Percentiles rank a stretch among this genome's conserved stretches.
Evolutionary conservation across 2,888 invertebrate genomes (phyloP).

Genomic region (Andrena bucephala): DNA sequence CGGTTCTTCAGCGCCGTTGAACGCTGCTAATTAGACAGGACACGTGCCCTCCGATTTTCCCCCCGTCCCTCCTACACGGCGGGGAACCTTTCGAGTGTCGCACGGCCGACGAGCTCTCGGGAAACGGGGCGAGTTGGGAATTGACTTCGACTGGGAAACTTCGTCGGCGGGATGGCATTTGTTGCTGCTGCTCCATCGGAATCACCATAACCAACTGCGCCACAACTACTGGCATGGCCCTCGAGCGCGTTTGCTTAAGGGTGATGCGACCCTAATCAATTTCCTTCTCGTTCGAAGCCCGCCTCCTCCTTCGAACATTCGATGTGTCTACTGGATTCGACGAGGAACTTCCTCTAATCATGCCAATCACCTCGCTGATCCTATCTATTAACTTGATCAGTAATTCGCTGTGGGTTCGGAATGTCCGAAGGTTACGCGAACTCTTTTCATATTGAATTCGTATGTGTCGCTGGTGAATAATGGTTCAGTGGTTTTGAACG

Average conservation of each 20-base stretch:
- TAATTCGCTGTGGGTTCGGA: not conserved
- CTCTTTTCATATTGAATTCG: not conserved
- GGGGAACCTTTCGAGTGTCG: not conserved
- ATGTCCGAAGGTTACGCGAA: not conserved
- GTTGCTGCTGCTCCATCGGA: slow-evolving; percentile 56
- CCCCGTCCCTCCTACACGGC: not conserved
- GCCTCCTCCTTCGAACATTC: slow-evolving; percentile 14
- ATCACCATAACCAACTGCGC: slow-evolving; percentile 30
- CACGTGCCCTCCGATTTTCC: not conserved
- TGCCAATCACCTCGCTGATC: slow-evolving; percentile 25
- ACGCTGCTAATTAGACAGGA: slow-evolving; percentile 7
- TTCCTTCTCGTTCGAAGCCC: slow-evolving; percentile 59
- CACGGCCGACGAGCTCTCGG: not conserved
- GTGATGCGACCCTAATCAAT: slow-evolving; percentile 69
- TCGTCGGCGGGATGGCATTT: slow-evolving; percentile 68
- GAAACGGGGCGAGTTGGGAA: slow-evolving; percentile 28
- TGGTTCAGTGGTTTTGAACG: not conserved
- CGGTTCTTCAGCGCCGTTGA: not conserved
- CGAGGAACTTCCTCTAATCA: slow-evolving; percentile 51
- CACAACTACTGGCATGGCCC: slow-evolving; percentile 40
- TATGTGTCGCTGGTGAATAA: not conserved
- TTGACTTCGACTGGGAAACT: slow-evolving; percentile 65
- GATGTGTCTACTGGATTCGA: slow-evolving; percentile 42
- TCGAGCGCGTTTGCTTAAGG: slow-evolving; percentile 63
- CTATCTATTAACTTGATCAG: slow-evolving; percentile 34